A percentile compares a stretch with the other conserved stretches of the same genome.
Conservation (phyloP, 2,797 vertebrate species). For the Falco novaeseelandiae region DNA sequence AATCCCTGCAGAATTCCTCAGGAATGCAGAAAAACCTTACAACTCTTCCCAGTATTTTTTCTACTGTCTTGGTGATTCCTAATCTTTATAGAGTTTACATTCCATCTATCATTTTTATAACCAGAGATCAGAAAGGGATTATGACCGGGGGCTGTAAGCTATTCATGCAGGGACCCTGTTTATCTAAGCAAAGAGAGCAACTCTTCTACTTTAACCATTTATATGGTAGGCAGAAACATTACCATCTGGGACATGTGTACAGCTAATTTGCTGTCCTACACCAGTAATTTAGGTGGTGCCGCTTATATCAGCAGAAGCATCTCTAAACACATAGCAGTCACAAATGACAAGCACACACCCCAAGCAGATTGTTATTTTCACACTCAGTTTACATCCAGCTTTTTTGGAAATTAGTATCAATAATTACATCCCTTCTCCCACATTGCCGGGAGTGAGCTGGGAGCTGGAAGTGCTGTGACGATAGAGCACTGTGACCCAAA, state of each 20-base stretch:
- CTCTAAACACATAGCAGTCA: background rate
- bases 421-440: background rate
- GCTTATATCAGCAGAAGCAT: background rate
- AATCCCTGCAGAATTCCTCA: constrained; percentile 31
- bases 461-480: constrained; percentile 21
- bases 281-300: background rate
- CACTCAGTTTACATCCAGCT: background rate
- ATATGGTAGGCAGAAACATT: background rate
- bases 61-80: background rate
- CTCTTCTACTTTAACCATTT: constrained; percentile 37
- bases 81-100: constrained; percentile 70
- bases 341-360: background rate
- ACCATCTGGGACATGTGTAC: background rate
- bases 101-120: constrained; percentile 71
- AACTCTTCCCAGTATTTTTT: constrained; percentile 17
- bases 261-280: background rate
- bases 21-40: constrained; percentile 50
- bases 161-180: constrained; percentile 42
- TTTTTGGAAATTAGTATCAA: background rate
- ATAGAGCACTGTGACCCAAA: background rate
- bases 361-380: background rate
- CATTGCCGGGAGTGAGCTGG: background rate
- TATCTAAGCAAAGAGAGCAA: constrained; percentile 38
- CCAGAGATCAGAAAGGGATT: constrained; percentile 63
- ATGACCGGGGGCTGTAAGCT: constrained; percentile 2